phyloP scores from a whole-genome alignment of 2,888 invertebrate species.

The Hydraecia micacea region DNA sequence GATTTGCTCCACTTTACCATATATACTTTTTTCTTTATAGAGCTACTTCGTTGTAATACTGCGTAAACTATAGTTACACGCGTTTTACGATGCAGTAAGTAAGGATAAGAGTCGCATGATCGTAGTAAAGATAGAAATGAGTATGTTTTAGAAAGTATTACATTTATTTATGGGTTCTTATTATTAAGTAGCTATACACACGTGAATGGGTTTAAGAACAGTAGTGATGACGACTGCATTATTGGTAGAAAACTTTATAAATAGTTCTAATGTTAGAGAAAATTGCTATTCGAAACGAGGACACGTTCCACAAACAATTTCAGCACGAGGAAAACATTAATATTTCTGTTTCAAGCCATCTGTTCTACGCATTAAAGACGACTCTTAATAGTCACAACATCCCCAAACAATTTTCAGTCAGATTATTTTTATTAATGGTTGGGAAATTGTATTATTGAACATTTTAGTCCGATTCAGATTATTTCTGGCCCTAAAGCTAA shows the following conservation, averaged over 20 bases:
- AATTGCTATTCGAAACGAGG: background rate
- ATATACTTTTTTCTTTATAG: conserved; percentile 43
- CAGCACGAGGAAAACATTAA: conserved; percentile 1
- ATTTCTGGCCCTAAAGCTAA: background rate
- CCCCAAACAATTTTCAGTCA: background rate
- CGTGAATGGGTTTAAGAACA: background rate
- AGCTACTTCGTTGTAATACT: conserved; percentile 25
- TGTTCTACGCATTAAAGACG: background rate
- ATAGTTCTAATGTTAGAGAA: background rate
- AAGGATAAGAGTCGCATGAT: conserved; percentile 37
- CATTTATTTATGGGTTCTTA: conserved; percentile 10
- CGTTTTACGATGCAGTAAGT: conserved; percentile 35
- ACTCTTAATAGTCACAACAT: background rate
- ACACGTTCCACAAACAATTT: background rate
- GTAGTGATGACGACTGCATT: background rate
- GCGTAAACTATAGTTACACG: conserved; percentile 44
- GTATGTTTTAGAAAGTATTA: conserved; percentile 25
- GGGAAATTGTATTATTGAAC: background rate
- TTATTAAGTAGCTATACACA: background rate
- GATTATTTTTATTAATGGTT: background rate
- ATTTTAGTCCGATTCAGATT: background rate
- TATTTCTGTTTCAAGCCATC: background rate
- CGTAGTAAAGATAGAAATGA: conserved; percentile 47
- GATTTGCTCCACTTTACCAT: conserved; percentile 59
- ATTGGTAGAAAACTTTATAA: background rate